Evolutionary conservation across 2,113 vertebrate species (phyloP).

Genomic region (Nibea albiflora): DNA sequence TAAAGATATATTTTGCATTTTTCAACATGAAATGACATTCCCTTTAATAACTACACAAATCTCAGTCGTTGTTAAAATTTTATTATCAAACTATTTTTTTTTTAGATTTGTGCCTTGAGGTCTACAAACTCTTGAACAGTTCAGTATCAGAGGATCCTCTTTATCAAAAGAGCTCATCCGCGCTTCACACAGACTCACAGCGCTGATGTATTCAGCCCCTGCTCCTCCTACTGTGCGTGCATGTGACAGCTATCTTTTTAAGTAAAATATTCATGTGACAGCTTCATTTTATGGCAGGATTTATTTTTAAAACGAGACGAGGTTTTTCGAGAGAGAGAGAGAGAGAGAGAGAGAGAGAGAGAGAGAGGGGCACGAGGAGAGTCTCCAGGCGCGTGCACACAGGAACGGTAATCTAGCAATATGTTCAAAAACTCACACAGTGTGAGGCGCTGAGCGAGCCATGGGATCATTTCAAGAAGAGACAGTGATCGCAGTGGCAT

Average conservation of each 20-base stretch:
- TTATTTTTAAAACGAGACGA: constrained; percentile 51
- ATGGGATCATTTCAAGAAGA: background rate
- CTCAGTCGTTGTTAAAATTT: background rate
- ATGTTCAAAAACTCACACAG: background rate
- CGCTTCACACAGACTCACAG: constrained; percentile 1
- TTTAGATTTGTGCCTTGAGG: background rate
- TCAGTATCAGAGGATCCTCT: background rate
- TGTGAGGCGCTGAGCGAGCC: background rate
- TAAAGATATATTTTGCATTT: background rate
- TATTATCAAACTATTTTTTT: too few species aligned
- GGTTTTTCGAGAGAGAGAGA: constrained; percentile 21
- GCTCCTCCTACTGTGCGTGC: constrained; percentile 4
- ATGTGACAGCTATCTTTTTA: constrained; percentile 40
- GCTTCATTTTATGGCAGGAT: constrained; percentile 48
- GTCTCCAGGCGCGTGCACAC: constrained; percentile 9
- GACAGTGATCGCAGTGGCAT: background rate
- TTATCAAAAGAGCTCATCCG: background rate
- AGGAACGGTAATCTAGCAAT: constrained; percentile 4
- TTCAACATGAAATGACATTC: background rate
- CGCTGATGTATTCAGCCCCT: constrained; percentile 34
- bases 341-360: background rate
- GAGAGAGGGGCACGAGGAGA: background rate
- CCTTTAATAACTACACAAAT: background rate
- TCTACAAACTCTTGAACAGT: background rate
- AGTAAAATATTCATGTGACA: constrained; percentile 64